These are phyloP conservation scores for Potamarius usumacintae DNA, from an alignment of 2,113 vertebrate genomes.

Conservation along the genomic window DNA sequence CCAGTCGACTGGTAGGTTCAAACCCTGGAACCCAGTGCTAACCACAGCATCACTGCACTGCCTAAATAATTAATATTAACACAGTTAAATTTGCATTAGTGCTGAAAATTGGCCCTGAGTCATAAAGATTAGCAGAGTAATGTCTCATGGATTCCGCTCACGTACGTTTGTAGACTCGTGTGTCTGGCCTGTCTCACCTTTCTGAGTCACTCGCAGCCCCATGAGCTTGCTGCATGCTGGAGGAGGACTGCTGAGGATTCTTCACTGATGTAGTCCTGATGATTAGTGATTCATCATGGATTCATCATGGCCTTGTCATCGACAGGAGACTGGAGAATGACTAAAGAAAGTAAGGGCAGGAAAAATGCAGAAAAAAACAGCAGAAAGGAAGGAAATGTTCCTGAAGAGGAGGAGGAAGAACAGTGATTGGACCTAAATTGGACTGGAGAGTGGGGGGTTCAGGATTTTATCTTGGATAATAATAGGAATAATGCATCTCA, in stretches of 20 bases:
- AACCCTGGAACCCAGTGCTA: no score
- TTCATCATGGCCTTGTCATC: background rate
- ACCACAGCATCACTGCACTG: no score
- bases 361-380: background rate
- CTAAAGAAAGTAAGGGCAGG: background rate
- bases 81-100: background rate
- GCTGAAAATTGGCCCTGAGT: background rate
- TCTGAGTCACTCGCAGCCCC: slow-evolving; percentile 19
- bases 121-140: background rate
- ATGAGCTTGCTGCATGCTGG: background rate
- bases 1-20: no score
- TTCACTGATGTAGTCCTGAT: slow-evolving; percentile 17
- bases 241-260: slow-evolving; percentile 26
- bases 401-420: background rate
- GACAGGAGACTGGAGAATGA: background rate
- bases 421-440: background rate
- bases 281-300: slow-evolving; percentile 23
- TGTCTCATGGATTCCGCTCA: background rate
- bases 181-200: slow-evolving; percentile 3
- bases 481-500: background rate
- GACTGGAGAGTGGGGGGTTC: background rate
- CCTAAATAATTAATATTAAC: no score
- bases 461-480: background rate
- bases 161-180: background rate
- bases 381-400: background rate